These are phyloP conservation scores for Papilio polytes DNA, from an alignment of 1,140 invertebrate species.

Conservation along the genomic window DNA sequence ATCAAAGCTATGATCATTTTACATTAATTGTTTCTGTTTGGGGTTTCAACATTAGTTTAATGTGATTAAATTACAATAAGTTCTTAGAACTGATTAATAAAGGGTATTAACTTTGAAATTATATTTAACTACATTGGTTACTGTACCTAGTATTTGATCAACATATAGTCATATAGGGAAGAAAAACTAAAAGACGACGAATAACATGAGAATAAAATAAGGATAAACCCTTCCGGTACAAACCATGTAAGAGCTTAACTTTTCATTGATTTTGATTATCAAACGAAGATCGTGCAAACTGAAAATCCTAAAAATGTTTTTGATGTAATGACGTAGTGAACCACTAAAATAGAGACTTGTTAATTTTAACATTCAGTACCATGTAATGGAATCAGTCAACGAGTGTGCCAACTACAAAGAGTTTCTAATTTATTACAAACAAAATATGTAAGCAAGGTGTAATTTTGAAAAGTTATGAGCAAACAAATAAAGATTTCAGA, in stretches of 20 bases:
- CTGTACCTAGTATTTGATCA: too few relatives aligned
- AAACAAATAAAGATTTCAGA: constrained; percentile 15
- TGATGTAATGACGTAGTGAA: background rate
- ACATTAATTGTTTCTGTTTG: background rate
- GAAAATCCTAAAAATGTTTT: background rate
- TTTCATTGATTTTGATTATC: background rate
- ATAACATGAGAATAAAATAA: too few relatives aligned
- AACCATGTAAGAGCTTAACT: background rate
- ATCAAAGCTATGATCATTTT: background rate
- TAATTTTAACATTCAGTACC: background rate
- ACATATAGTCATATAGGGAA: too few relatives aligned
- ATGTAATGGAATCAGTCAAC: constrained; percentile 28
- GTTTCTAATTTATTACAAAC: background rate
- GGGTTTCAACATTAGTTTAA: background rate
- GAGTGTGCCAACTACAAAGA: constrained; percentile 7
- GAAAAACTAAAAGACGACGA: too few relatives aligned
- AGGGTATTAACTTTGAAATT: too few relatives aligned
- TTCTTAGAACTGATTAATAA: background rate
- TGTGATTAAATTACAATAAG: background rate
- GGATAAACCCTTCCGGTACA: too few relatives aligned
- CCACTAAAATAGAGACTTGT: background rate
- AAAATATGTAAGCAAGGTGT: background rate
- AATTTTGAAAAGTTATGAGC: background rate
- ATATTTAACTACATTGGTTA: too few relatives aligned
- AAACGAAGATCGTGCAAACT: background rate